Evolutionary conservation across 2,888 invertebrate genomes (phyloP).

Genomic region (Cancer borealis): DNA sequence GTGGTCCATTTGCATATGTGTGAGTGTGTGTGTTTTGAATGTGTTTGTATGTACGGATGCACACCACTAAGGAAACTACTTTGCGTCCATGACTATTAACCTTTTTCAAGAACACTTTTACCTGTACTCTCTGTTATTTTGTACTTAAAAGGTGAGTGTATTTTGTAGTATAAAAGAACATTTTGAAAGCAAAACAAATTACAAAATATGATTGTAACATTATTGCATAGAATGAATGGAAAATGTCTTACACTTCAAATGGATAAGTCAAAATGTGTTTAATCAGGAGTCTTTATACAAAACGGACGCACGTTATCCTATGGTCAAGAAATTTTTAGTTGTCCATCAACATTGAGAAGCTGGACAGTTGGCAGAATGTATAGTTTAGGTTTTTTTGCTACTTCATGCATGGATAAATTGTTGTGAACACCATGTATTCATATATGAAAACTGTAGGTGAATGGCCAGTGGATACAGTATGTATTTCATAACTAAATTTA

Average conservation of each 20-base stretch:
- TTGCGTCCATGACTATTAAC: background rate
- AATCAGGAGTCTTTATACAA: background rate
- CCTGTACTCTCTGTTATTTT: background rate
- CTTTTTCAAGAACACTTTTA: no score
- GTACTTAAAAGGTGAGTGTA: conserved; percentile 31
- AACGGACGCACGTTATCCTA: background rate
- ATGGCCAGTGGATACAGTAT: background rate
- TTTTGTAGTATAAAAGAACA: background rate
- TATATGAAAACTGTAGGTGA: background rate
- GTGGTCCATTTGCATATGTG: background rate
- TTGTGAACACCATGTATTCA: background rate
- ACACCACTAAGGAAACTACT: background rate
- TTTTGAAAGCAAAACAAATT: background rate
- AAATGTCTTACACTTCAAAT: background rate
- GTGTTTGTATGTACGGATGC: background rate
- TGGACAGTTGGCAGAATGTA: background rate
- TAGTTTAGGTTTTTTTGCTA: background rate
- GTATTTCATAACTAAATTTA: background rate
- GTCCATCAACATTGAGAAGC: background rate
- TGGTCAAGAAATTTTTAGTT: background rate
- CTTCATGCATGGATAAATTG: background rate
- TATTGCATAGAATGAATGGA: background rate
- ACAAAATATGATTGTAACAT: background rate
- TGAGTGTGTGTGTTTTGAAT: background rate
- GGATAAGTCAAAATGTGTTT: background rate